A percentile compares a stretch with the other conserved stretches of the same genome.
These are phyloP conservation scores for Eremophila alpestris DNA, from an alignment of 2,797 vertebrate species.

Conservation along the genomic window DNA sequence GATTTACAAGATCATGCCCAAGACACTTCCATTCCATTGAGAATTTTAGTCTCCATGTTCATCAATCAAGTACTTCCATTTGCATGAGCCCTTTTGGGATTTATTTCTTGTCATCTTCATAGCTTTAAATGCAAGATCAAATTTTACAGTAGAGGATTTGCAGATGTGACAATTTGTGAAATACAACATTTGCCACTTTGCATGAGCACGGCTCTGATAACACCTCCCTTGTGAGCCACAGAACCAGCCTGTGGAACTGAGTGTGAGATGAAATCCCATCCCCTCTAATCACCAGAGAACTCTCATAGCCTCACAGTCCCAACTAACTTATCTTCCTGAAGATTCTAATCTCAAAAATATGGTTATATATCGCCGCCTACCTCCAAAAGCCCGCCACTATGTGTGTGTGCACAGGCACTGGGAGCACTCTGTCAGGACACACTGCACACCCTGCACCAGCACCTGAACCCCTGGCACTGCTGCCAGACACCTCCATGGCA, in stretches of 20 bases:
- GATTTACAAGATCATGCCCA: background rate
- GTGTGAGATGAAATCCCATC: background rate
- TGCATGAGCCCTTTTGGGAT: background rate
- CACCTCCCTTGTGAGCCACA: background rate
- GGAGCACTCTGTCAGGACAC: background rate
- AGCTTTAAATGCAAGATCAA: background rate
- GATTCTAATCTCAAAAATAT: slow-evolving; percentile 58
- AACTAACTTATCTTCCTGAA: slow-evolving; percentile 7
- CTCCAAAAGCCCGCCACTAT: slow-evolving; percentile 48
- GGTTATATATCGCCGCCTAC: slow-evolving; percentile 57
- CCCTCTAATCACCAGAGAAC: background rate
- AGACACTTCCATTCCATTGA: background rate
- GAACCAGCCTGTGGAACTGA: background rate
- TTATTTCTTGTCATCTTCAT: background rate
- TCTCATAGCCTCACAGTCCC: background rate
- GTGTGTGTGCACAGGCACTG: background rate
- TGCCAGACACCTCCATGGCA: background rate
- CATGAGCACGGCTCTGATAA: fast-evolving
- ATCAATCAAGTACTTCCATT: background rate
- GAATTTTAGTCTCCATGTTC: background rate
- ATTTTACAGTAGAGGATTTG: background rate
- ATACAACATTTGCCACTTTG: background rate
- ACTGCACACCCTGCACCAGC: background rate
- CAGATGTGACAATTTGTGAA: background rate
- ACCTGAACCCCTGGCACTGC: background rate